phyloP scores from a whole-genome alignment of 2,113 vertebrate species.

The Oxyruncus cristatus region DNA sequence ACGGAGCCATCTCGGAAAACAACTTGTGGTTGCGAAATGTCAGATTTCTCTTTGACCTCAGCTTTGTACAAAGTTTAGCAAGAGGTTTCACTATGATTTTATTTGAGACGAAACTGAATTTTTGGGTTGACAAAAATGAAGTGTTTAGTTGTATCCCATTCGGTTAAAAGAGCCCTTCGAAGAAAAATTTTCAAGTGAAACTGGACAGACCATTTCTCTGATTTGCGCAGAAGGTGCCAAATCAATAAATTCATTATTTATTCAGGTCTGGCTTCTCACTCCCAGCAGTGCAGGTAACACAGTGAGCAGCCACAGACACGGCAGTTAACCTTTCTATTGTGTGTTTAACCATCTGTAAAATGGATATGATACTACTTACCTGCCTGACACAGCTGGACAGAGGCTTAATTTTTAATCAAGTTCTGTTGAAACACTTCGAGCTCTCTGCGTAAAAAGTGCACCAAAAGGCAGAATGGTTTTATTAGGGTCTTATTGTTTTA shows the following conservation, averaged over 20 bases:
- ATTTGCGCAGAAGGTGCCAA: background rate
- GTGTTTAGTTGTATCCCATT: background rate
- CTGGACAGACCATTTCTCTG: background rate
- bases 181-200: background rate
- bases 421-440: background rate
- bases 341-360: slow-evolving; percentile 48
- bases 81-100: background rate
- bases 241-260: background rate
- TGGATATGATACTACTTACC: slow-evolving; percentile 32
- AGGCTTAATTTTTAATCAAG: slow-evolving; percentile 59
- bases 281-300: background rate
- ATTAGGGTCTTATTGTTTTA: background rate
- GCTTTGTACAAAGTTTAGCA: background rate
- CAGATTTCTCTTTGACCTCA: background rate
- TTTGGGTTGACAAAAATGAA: background rate
- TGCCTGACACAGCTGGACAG: background rate
- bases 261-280: background rate
- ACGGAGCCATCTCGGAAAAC: background rate
- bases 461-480: background rate
- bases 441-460: background rate
- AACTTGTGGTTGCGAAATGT: background rate
- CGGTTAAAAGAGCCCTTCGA: background rate
- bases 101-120: background rate
- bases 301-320: background rate
- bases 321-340: slow-evolving; percentile 50